Evolutionary conservation across 2,797 vertebrate genomes (phyloP).

Genomic region (Pangasius djambal): DNA sequence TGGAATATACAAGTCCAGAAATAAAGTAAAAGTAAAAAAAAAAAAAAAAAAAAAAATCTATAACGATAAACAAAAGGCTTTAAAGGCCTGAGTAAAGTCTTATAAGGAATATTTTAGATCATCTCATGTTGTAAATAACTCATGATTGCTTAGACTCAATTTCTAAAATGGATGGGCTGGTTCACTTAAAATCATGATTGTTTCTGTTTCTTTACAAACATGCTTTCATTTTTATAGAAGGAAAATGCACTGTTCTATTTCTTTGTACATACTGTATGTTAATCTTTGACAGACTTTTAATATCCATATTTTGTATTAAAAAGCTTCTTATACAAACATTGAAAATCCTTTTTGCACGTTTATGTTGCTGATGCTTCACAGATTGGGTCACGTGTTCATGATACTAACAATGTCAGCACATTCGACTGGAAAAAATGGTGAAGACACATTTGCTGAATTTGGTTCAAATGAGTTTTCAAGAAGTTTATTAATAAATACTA

Average conservation of each 20-base stretch:
- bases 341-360: background rate
- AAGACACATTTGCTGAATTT: background rate
- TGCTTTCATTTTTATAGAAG: background rate
- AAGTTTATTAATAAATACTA: background rate
- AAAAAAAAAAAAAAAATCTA: background rate
- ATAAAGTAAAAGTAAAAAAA: background rate
- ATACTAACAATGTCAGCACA: background rate
- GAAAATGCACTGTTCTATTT: conserved; percentile 49
- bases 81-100: conserved; percentile 26
- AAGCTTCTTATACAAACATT: conserved; percentile 62
- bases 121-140: conserved; percentile 53
- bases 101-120: conserved; percentile 42
- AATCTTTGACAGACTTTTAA: conserved; percentile 62
- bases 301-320: conserved; percentile 66
- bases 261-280: conserved; percentile 77
- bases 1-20: background rate
- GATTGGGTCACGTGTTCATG: too few species aligned
- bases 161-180: conserved; percentile 76
- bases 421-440: background rate
- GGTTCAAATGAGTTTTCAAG: background rate
- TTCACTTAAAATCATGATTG: conserved; percentile 69
- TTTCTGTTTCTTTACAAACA: conserved; percentile 63
- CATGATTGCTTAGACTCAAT: conserved; percentile 42
- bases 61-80: conserved; percentile 12
- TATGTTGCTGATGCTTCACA: background rate